phyloP scores from a whole-genome alignment of 2,113 vertebrate species.

The Alexandromys fortis region DNA sequence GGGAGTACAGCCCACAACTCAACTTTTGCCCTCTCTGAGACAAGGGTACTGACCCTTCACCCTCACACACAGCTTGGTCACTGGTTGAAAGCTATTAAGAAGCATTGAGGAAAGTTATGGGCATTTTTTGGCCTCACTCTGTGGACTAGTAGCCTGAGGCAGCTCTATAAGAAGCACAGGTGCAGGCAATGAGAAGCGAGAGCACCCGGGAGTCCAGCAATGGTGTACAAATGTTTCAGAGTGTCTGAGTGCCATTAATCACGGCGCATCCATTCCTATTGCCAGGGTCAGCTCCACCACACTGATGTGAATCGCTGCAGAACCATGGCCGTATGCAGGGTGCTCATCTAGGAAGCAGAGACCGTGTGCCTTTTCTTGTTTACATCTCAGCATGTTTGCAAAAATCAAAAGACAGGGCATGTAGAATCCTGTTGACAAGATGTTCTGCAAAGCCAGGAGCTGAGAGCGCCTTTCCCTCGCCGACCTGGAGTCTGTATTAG shows the following conservation, averaged over 20 bases:
- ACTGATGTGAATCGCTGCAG: background rate
- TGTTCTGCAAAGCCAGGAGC: background rate
- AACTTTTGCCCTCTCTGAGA: background rate
- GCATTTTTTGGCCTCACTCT: background rate
- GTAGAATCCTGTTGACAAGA: background rate
- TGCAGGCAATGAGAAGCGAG: background rate
- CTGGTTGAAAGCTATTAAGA: background rate
- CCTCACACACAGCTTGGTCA: rapidly evolving
- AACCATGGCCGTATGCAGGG: background rate
- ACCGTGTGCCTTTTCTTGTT: background rate
- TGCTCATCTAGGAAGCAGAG: background rate
- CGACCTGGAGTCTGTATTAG: background rate
- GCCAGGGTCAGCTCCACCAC: background rate
- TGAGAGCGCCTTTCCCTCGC: background rate
- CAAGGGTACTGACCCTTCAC: background rate
- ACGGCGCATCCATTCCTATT: background rate
- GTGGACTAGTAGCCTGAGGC: background rate
- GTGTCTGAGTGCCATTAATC: background rate
- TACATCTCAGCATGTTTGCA: background rate
- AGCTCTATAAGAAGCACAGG: background rate
- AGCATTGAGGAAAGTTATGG: background rate
- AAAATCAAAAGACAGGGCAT: background rate
- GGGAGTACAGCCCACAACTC: background rate
- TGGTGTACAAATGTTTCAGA: background rate
- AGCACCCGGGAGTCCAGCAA: background rate